A percentile compares a stretch with the other conserved stretches of the same genome.
These are phyloP conservation scores for Aptenodytes patagonicus DNA, from an alignment of 2,113 vertebrate genomes.

Conservation along the genomic window DNA sequence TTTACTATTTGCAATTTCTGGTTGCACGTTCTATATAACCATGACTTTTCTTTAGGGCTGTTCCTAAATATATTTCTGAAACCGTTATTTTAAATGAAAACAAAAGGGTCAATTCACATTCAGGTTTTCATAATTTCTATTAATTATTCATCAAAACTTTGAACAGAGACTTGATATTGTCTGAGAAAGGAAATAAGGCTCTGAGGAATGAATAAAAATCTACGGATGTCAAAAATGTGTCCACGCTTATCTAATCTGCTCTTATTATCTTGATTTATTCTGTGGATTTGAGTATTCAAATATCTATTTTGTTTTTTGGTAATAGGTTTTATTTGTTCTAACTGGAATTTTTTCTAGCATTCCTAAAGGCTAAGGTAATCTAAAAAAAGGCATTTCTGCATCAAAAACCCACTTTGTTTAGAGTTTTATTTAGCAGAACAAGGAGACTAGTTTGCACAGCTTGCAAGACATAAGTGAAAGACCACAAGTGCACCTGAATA, in stretches of 20 bases:
- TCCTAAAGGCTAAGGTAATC: neutral
- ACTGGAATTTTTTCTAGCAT: neutral
- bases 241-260: neutral
- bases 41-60: neutral
- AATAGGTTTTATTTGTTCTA: neutral
- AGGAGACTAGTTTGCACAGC: neutral
- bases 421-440: neutral
- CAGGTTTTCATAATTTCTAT: neutral
- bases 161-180: neutral
- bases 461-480: neutral
- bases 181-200: neutral
- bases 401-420: neutral
- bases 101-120: neutral
- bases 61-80: neutral
- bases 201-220: neutral
- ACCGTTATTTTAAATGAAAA: neutral
- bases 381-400: neutral
- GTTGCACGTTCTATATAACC: conserved; percentile 15
- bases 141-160: neutral
- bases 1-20: conserved; percentile 44
- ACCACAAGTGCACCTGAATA: neutral
- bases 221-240: neutral
- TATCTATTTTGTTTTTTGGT: neutral
- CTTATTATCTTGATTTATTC: neutral
- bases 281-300: neutral